Base-by-base conservation (phyloP, 2,113 vertebrate species). In the Embiotoca jacksoni region DNA sequence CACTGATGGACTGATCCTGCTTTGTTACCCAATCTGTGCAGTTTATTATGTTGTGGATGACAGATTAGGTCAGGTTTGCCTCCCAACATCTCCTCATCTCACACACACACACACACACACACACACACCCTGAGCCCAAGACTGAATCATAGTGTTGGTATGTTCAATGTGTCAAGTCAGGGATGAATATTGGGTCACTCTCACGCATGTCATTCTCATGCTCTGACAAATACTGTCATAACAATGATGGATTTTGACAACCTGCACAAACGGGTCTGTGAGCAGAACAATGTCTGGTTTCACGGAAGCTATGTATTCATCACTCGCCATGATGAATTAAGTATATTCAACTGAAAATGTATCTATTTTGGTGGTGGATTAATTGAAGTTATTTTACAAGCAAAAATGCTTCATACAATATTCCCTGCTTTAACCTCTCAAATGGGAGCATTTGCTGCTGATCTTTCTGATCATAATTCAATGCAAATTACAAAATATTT, bases 101-200 rank as follows among this genome's bases (percentile, higher is more conserved):
- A 63, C 1, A 57, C 7, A 46, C 52, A 37, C 41, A 56, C 50
- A 62, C 0, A 1, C 0, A 63, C 13, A 3, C 41, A 11, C 13
- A 57, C 23, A 7, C 14, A 46, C 8, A 49, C 36, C 39, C 33
- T 62, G 10, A 74, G 49, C 14, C 39, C 15, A n/a, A 64, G 6
- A 50, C 31, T 32, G n/a, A 58, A 54, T 60, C 41, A 50, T 31
- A 14, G 37, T 71, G n/a, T 54, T 15, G 5, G 8, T 15, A 2
- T 61, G 41, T 50, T 72, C 50, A 10, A 50, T 61, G 67, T 55
- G 56, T 78, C 47, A 32, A 32, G 15, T 64, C 52, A 44, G 13
- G 36, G 39, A 47, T 58, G 14, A 64, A 72, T 73, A 71, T 80
- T 32, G 65, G 72, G 68, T 74, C 61, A 67, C 61, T 55, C 44